Evolutionary conservation across 2,797 vertebrate genomes (phyloP), one percentile per base, ranked within the genome.

Genomic region (Lateolabrax maculatus): DNA sequence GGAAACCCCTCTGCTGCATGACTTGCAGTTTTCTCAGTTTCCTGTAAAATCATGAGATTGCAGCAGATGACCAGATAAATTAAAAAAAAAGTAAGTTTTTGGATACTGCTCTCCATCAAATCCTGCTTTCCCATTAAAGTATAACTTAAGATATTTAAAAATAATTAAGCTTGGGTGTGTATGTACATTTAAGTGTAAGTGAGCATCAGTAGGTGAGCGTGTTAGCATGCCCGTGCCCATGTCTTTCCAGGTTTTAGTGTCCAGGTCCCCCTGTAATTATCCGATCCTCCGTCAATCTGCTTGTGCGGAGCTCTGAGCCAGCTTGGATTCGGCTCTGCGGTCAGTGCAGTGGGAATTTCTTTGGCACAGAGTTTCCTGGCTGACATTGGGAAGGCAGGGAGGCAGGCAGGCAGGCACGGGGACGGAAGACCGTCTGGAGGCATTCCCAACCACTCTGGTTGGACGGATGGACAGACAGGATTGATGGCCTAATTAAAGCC

Each of bases 221-320:
- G 64, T 62, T 21, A 53, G 79, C 34, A 48, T 34, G 58, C 55
- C 83, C 11, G 2, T 63, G 49, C 66, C 64, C 71, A 19, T 6
- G 1, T 84, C 48, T 66, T 51, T 73, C 21, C 52, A 58, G 71
- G 61, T 76, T 73, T 77, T 46, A 52, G 58, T 43, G 56, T 73
- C 58, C 49, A 79, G 39, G 39, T 57, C 68, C 44, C 71, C 48
- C 81, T 89, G 62, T 91, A 88, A 93, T 92, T 88, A 92, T 78
- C 76, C 67, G 3, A 41, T 84, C 67, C 84, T 84, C 34, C 69
- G 71, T 49, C 80, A 52, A 55, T 75, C 72, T 65, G 36, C 9
- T 31, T 75, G 69, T 62, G 67, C 55, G 19, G 27, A 75, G 51
- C 3, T 15, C 77, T 82, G 57, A 86, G 78, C 83, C 41, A 79